Percentiles rank a stretch among this genome's conserved stretches.
Evolutionary conservation across 2,113 vertebrate species (phyloP).

Genomic region (Erythrocercus mccallii): DNA sequence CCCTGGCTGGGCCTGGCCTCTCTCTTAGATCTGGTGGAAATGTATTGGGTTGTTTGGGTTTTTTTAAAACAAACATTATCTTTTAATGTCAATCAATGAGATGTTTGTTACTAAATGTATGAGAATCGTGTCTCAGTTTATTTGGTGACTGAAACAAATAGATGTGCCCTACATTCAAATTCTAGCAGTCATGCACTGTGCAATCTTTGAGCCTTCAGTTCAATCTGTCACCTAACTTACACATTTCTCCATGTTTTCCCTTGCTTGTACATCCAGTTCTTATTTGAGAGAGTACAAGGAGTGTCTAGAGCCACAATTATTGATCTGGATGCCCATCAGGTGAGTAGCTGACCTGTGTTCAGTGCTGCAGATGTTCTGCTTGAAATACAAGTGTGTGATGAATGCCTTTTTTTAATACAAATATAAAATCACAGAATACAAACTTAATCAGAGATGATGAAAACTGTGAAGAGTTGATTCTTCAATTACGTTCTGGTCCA

Average conservation of each 20-base stretch:
- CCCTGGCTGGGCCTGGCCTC: background rate
- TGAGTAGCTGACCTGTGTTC: constrained; percentile 61
- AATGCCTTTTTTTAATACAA: background rate
- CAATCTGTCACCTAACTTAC: background rate
- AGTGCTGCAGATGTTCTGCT: background rate
- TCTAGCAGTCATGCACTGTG: background rate
- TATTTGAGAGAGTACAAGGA: constrained; percentile 92
- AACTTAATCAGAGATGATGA: background rate
- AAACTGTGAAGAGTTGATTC: background rate
- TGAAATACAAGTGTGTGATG: background rate
- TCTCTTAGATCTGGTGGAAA: background rate
- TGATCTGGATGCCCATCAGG: constrained; percentile 97
- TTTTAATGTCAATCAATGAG: background rate
- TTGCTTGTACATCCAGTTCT: constrained; percentile 77
- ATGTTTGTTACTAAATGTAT: background rate
- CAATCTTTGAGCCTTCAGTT: background rate
- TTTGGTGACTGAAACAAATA: background rate
- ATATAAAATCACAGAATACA: background rate
- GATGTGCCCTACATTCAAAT: rapidly evolving
- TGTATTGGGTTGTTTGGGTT: rapidly evolving
- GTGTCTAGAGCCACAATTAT: constrained; percentile 90
- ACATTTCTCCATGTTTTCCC: background rate
- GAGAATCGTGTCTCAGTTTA: background rate
- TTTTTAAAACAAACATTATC: background rate
- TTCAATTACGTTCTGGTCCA: background rate